These are phyloP conservation scores for Papilio protenor DNA, from an alignment of 2,888 invertebrate species.

Conservation along the genomic window DNA sequence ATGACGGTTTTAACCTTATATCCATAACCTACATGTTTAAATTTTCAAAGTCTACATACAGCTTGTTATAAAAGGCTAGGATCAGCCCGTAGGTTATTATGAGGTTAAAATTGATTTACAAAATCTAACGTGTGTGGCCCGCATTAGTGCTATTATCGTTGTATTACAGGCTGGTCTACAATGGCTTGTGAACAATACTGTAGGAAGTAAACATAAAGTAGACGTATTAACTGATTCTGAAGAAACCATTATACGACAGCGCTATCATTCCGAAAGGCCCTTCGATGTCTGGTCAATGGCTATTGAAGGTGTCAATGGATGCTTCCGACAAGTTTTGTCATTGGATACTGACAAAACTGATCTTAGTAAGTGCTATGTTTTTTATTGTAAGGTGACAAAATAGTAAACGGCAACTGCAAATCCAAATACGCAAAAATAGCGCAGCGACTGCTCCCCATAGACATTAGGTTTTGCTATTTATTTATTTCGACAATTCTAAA, in stretches of 20 bases:
- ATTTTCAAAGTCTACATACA: too few relatives aligned
- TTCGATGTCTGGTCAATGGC: conserved; percentile 77
- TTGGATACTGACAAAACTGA: conserved; percentile 66
- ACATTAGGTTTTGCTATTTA: too few relatives aligned
- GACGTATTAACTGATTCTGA: conserved; percentile 51
- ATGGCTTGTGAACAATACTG: conserved; percentile 70
- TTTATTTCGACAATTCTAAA: too few relatives aligned
- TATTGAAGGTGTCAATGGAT: conserved; percentile 63
- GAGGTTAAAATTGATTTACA: too few relatives aligned
- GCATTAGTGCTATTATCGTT: background rate
- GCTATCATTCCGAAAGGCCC: conserved; percentile 67
- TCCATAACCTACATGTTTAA: too few relatives aligned
- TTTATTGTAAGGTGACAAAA: too few relatives aligned
- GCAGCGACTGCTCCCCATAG: too few relatives aligned
- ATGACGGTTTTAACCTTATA: too few relatives aligned
- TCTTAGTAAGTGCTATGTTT: conserved; percentile 56
- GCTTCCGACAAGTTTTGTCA: conserved; percentile 72
- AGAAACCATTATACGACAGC: conserved; percentile 65
- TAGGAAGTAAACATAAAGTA: conserved; percentile 51
- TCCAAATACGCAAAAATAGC: too few relatives aligned
- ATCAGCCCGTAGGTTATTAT: too few relatives aligned
- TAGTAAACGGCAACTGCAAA: too few relatives aligned
- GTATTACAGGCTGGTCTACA: conserved; percentile 66
- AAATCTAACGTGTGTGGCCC: background rate
- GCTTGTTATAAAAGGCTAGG: too few relatives aligned